These are phyloP conservation scores for Fundulus diaphanus DNA, from an alignment of 2,797 vertebrate genomes.

Conservation along the genomic window DNA sequence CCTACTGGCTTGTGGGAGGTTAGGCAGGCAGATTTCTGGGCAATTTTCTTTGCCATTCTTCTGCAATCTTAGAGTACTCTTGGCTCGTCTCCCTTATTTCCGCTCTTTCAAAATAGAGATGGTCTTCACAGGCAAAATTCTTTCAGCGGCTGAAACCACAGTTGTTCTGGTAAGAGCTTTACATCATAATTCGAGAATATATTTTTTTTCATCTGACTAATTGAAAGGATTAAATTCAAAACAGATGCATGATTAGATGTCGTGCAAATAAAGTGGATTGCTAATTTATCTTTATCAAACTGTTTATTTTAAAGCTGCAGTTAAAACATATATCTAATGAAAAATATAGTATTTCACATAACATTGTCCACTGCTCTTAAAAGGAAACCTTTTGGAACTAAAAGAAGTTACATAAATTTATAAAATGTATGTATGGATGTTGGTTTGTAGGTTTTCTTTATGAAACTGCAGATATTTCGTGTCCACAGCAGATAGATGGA, in stretches of 20 bases:
- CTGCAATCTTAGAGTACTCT: background rate
- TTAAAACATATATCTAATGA: background rate
- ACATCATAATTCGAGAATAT: background rate
- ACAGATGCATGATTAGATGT: background rate
- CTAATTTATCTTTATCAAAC: background rate
- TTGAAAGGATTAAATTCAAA: background rate
- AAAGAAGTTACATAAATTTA: background rate
- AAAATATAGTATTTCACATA: too few species aligned
- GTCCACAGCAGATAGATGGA: background rate
- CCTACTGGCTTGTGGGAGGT: background rate
- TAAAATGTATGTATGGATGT: background rate
- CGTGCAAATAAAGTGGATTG: background rate
- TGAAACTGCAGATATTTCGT: background rate
- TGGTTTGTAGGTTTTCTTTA: background rate
- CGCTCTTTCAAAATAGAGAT: background rate
- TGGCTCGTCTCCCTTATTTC: background rate
- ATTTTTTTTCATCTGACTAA: background rate
- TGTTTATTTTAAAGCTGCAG: background rate
- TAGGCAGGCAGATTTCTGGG: background rate
- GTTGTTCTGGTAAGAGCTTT: background rate
- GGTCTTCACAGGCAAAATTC: background rate
- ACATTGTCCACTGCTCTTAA: background rate
- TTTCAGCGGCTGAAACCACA: background rate
- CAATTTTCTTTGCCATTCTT: slow-evolving; percentile 2
- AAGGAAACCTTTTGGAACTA: background rate